Evolutionary conservation across 2,797 vertebrate species (phyloP), one percentile per base, ranked within the genome.

Genomic region (Characodon lateralis): DNA sequence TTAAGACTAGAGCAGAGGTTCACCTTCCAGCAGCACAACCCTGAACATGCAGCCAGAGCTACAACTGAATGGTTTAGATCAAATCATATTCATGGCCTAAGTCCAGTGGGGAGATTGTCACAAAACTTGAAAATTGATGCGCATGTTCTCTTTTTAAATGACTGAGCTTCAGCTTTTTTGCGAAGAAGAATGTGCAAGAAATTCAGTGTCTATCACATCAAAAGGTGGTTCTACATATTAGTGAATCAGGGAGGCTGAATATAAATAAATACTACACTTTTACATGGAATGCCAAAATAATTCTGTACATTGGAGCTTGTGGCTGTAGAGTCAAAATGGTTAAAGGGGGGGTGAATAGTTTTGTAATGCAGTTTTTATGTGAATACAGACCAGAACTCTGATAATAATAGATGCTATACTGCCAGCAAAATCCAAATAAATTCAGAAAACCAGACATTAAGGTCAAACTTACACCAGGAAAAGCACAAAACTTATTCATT

Each of bases 401-500:
- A 41, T 65, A 65, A 65, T 39, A 65, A 39, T 35, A 20, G 24
- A 4, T 26, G 41, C 41, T 69, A 5, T 16, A 9, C 22, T 5
- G 6, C 48, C 41, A 69, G 18, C 41, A 46, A 35, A 50, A 26
- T 63, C 43, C 26, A 63, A 50, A 35, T 50, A 74, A 65, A 74
- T 12, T 61, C 14, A 24, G 39, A 41, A 43, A n/a, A 31, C 31
- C n/a, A 26, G 46, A 56, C 76, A 28, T 35, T 51, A 22, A 24
- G 41, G 12, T 79, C 48, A 74, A 22, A 77, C 48, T 53, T 58
- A 8, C 22, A 5, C 43, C 35, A 70, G 43, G 31, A 78, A 72
- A 78, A 53, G 77, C 22, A 75, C 35, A 59, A 31, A 79, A 53
- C 48, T 35, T 2, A 51, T 71, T 56, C 51, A n/a, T 18, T 74